Percentiles rank a stretch among this genome's conserved stretches.
Conservation (phyloP, 2,797 vertebrate genomes). For the Rhynchonycteris naso region DNA sequence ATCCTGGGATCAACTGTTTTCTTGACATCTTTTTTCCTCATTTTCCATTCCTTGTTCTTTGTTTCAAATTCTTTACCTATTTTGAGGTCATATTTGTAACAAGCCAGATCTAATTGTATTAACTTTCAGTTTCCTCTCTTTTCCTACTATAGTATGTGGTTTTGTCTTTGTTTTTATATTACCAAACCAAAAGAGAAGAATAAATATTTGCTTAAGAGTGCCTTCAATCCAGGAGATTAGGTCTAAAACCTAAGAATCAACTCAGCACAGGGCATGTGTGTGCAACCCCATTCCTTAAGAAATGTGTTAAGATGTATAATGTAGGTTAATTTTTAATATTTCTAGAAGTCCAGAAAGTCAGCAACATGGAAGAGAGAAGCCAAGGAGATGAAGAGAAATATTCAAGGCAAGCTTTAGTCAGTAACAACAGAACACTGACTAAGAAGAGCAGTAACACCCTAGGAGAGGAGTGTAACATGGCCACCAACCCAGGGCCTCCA, state of each 20-base stretch:
- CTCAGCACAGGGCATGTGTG: not conserved
- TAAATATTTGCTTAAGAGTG: not conserved
- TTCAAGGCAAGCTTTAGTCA: not conserved
- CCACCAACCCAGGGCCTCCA: not conserved
- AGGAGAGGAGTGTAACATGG: not conserved
- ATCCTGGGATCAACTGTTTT: not conserved
- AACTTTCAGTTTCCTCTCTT: not conserved
- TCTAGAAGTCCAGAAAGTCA: conserved; percentile 13
- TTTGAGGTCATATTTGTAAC: not conserved
- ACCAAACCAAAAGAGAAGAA: not conserved
- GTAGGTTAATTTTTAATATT: conserved; percentile 26
- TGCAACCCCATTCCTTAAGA: not conserved
- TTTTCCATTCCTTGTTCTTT: not conserved
- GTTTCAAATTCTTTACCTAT: not conserved
- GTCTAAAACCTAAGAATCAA: not conserved
- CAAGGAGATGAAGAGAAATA: conserved; percentile 32
- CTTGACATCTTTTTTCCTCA: not conserved
- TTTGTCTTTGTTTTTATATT: conserved; percentile 26
- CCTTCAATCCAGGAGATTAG: not conserved
- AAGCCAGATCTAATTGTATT: not conserved
- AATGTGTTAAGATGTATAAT: conserved; percentile 7
- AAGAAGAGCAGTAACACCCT: not conserved
- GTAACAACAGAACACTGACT: not conserved
- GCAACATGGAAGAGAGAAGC: not conserved
- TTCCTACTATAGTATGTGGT: not conserved